A percentile compares a stretch with the other conserved stretches of the same genome.
Conservation (phyloP, 1,140 invertebrate genomes). For the Drosophila nigromelanica region DNA sequence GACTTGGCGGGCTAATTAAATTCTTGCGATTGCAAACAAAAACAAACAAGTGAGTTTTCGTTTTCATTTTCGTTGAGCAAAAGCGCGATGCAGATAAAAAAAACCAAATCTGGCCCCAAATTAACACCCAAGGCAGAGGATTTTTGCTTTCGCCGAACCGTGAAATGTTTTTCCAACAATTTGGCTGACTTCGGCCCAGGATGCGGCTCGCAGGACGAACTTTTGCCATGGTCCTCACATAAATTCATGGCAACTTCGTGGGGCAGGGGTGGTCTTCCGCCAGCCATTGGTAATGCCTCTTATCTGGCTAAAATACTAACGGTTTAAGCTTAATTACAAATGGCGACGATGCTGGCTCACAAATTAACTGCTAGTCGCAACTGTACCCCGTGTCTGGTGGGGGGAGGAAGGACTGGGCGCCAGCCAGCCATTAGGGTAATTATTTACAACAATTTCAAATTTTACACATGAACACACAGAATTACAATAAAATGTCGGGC, state of each 20-base stretch:
- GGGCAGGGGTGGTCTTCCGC: conserved; percentile 8
- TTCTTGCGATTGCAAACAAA: conserved; percentile 63
- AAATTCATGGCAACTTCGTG: conserved; percentile 44
- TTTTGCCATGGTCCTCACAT: conserved; percentile 43
- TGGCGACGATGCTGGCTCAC: conserved; percentile 62
- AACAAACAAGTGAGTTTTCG: conserved; percentile 50
- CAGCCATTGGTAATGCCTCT: conserved; percentile 43
- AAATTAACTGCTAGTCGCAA: conserved; percentile 64
- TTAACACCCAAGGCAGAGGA: conserved; percentile 60
- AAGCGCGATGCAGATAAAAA: conserved; percentile 19
- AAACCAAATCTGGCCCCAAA: conserved; percentile 58
- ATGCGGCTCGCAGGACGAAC: conserved; percentile 60
- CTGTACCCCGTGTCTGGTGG: conserved; percentile 14
- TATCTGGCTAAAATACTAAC: conserved; percentile 80
- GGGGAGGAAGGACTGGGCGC: neutral
- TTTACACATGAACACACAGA: conserved; percentile 72
- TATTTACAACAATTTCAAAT: conserved; percentile 81
- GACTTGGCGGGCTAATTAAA: conserved; percentile 77
- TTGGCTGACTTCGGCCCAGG: conserved; percentile 35
- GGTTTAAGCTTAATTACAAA: conserved; percentile 81
- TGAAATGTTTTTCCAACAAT: conserved; percentile 63
- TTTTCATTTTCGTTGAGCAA: conserved; percentile 38
- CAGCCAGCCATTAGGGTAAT: conserved; percentile 70
- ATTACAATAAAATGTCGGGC: conserved; percentile 63
- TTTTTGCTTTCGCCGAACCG: conserved; percentile 57